A percentile compares a stretch with the other conserved stretches of the same genome.
phyloP scores from a whole-genome alignment of 2,113 vertebrate genomes.

The Xiphophorus maculatus region DNA sequence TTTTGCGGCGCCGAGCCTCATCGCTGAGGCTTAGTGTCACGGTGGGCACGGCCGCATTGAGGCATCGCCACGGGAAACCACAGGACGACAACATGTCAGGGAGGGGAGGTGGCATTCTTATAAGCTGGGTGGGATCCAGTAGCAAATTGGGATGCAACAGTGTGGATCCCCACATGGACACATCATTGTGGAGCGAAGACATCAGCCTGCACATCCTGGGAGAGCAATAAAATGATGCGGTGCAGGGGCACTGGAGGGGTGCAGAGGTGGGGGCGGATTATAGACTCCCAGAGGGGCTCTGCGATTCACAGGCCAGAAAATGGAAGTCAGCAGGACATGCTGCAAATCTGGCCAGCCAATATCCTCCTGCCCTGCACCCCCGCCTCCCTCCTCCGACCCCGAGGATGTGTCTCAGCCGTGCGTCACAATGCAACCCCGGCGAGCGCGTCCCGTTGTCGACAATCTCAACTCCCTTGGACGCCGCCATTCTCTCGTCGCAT shows the following conservation, averaged over 20 bases:
- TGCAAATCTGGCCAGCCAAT: constrained; percentile 74
- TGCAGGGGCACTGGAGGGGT: constrained; percentile 39
- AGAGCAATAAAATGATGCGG: constrained; percentile 71
- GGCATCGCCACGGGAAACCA: constrained; percentile 68
- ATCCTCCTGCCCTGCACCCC: constrained; percentile 52
- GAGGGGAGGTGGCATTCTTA: constrained; percentile 54
- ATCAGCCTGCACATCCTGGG: constrained; percentile 66
- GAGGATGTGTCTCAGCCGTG: constrained; percentile 57
- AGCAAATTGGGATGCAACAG: constrained; percentile 73
- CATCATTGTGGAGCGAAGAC: constrained; percentile 67
- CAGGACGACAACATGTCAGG: constrained; percentile 68
- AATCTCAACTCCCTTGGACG: constrained; percentile 64
- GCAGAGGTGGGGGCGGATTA: constrained; percentile 71
- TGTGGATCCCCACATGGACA: constrained; percentile 55
- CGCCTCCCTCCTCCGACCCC: constrained; percentile 40
- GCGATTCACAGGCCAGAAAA: constrained; percentile 79
- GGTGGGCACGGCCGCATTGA: constrained; percentile 74
- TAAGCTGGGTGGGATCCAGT: constrained; percentile 66
- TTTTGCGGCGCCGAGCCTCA: constrained; percentile 45
- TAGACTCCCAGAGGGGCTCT: constrained; percentile 80
- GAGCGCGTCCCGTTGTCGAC: constrained; percentile 65
- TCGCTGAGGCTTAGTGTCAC: constrained; percentile 68
- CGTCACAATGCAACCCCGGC: constrained; percentile 70
- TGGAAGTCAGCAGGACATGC: constrained; percentile 81
- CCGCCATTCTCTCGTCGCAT: constrained; percentile 55